Base-by-base conservation (phyloP, 2,888 invertebrate species). In the Drosophila pseudotakahashii region DNA sequence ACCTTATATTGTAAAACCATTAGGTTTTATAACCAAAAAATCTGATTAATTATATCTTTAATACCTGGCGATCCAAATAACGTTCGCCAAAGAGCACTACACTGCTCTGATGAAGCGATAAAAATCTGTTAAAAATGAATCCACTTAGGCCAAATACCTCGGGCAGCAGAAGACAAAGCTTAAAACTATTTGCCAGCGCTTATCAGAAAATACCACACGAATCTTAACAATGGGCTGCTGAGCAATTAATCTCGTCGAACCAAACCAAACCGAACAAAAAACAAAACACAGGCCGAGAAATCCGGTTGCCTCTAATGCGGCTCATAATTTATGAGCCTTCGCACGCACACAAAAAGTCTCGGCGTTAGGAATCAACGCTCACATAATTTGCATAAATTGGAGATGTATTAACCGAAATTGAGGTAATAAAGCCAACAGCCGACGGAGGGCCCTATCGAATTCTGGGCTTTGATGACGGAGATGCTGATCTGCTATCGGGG, bases 331-430 rank as follows among this genome's bases (percentile, higher is more conserved):
- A 87, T 81, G 85, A 53, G 57, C 71, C 82, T 85, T 77, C 68
- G 71, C 75, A 71, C 85, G 75, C 51, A 69, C 78, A 74, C 70
- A 73, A 76, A 75, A 52, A 69, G 58, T 48, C 61, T 41, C 54
- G 71, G 74, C 68, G 84, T 63, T 67, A 79, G 79, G 77, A 89
- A 87, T 74, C 82, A 76, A 73, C 73, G 53, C 63, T 52, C 51
- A 68, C 58, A 70, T 75, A 69, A 87, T 85, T 85, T 85, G 75
- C 89, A 87, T 85, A 87, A 77, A 76, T 88, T 59, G 71, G 64
- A 70, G 66, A 86, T 86, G 78, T 74, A 86, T 88, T 78, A 86
- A 66, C 41, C 61, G 60, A 68, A 80, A 70, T 59, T 36, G 45
- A 57, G 47, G 39, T 44, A 61, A 63, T 64, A 61, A 61, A 54